Evolutionary conservation across 23 tunicate species (phyloP).

Genomic region (Ciona savignyi): DNA sequence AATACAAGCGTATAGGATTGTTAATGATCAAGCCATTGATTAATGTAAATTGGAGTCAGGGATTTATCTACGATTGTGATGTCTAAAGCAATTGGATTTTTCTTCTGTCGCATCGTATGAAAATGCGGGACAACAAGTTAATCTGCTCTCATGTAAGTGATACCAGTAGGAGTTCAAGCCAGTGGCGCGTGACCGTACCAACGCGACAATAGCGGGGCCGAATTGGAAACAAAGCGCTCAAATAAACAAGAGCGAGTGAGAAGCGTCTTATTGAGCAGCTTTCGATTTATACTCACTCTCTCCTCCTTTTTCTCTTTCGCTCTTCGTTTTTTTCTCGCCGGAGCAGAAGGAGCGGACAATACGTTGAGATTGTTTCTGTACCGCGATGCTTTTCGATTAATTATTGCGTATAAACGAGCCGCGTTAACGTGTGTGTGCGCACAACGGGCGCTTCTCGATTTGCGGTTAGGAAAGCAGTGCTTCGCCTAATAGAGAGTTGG

Average conservation of each 20-base stretch:
- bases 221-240: conserved; percentile 1
- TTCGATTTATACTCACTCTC: not conserved
- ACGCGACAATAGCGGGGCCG: not conserved
- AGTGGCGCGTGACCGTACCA: conserved; percentile 1
- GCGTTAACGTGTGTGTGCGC: not conserved
- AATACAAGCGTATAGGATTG: too few species aligned
- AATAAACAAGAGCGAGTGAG: not conserved
- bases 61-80: not conserved
- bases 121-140: not conserved
- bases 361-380: not conserved
- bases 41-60: not conserved
- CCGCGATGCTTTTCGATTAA: not conserved
- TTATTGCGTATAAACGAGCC: not conserved
- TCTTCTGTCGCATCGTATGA: not conserved
- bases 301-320: not conserved
- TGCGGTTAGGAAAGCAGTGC: not conserved
- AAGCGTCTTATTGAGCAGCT: conserved; percentile 1
- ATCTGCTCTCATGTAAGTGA: not conserved
- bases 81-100: not conserved
- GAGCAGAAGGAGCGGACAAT: not conserved
- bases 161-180: not conserved
- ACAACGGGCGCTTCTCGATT: not conserved
- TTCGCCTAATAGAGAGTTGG: not conserved
- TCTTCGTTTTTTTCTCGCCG: not conserved
- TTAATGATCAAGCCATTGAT: too few species aligned